These are phyloP conservation scores for Telenomus remus DNA, from an alignment of 1,140 invertebrate species.

Conservation along the genomic window DNA sequence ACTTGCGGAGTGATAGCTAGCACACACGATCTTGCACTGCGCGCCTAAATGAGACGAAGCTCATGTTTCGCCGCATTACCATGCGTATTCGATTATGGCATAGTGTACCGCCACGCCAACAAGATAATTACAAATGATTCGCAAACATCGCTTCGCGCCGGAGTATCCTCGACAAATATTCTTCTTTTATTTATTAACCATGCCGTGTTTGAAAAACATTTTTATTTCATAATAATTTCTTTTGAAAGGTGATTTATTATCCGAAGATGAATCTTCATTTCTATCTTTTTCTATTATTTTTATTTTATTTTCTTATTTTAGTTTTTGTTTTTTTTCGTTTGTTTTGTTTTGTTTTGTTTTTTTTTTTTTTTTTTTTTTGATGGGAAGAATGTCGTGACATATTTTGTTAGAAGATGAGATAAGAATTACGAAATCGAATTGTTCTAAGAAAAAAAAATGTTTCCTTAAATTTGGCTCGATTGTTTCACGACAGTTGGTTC, in stretches of 20 bases:
- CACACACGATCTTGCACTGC: slow-evolving; percentile 38
- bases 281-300: too few relatives aligned
- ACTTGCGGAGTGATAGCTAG: slow-evolving; percentile 43
- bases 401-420: not conserved
- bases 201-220: too few relatives aligned
- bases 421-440: slow-evolving; percentile 56
- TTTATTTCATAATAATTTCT: too few relatives aligned
- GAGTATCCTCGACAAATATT: slow-evolving; percentile 27
- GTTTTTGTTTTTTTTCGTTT: too few relatives aligned
- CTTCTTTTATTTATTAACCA: slow-evolving; percentile 25
- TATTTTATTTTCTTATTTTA: too few relatives aligned
- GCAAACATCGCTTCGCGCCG: slow-evolving; percentile 57
- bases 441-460: slow-evolving; percentile 66
- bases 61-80: slow-evolving; percentile 61
- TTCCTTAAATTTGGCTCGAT: slow-evolving; percentile 60
- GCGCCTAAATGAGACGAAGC: slow-evolving; percentile 38
- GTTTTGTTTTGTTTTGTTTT: too few relatives aligned
- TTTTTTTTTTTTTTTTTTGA: too few relatives aligned
- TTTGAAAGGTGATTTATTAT: too few relatives aligned
- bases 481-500: slow-evolving; percentile 57
- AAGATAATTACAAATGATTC: slow-evolving; percentile 69
- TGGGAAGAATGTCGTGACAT: not conserved
- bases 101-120: slow-evolving; percentile 54
- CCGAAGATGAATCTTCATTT: too few relatives aligned
- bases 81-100: slow-evolving; percentile 67